Evolutionary conservation across 2,113 vertebrate genomes (phyloP), one percentile per base, ranked within the genome.

Genomic region (Jaculus jaculus): DNA sequence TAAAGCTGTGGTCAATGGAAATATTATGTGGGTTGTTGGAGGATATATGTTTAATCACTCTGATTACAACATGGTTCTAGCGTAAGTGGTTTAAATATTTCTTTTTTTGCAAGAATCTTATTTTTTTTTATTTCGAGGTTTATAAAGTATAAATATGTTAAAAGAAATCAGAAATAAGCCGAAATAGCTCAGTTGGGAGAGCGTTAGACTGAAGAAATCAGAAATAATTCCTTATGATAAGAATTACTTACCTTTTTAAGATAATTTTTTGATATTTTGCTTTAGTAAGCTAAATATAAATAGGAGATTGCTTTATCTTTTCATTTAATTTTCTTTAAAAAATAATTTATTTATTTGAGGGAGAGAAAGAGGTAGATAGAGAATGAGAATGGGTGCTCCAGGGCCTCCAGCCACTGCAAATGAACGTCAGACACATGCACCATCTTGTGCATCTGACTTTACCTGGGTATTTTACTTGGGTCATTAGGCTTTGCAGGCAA

Each of bases 21-120:
- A 98, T 37, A 88, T 98, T 96, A 99, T 99, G 99, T 99, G 99
- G 99, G 96, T 99, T 90, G 97, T 99, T 30, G 99, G 99, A 37
- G 99, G 99, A 88, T 99, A 99, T 69, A 99, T 99, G 98, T 99
- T 99, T 98, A 99, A 99, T 97, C 97, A 99, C 94, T 99, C 99
- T 7, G 98, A 99, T 97, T 99, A 99, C 95, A 98, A 98, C 97
- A 99, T 99, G 98, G 99, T 99, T 97, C 98, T 99, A 96, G 99
- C 98, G 99, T 99, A 97, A 99, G 99, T 99, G 94, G 75, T 77
- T 61, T 81, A 87, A 84, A 89, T 21, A 71, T 80, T 85, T 93
- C 77, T 94, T 61, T 82, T 92, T 91, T 84, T 93, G 21, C 1
- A 90, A 85, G 60, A 92, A 88, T 18, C 34, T 91, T 91, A 61